Percentiles rank a stretch among this genome's conserved stretches.
These are phyloP conservation scores for Oxyscelio sp. DNA, from an alignment of 2,888 invertebrate genomes.

Conservation along the genomic window DNA sequence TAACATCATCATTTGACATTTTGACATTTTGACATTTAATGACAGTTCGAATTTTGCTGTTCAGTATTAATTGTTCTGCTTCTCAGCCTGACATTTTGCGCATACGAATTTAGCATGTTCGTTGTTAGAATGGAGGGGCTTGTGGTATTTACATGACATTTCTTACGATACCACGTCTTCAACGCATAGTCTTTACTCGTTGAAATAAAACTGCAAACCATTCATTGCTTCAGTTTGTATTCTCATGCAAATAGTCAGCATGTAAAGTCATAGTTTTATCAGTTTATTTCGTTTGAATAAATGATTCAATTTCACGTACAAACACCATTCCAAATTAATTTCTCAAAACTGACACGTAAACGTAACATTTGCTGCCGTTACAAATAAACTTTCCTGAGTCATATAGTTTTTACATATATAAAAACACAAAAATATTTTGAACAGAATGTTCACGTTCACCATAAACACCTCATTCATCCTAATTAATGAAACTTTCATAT, in stretches of 20 bases:
- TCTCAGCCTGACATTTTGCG: conserved; percentile 54
- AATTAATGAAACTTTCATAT: conserved; percentile 57
- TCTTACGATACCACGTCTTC: conserved; percentile 26
- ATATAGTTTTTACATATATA: no score
- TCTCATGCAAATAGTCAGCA: no score
- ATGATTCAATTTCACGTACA: no score
- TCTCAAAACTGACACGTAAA: no score
- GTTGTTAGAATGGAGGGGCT: conserved; percentile 34
- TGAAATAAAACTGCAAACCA: conserved; percentile 9
- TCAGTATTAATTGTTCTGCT: conserved; percentile 53
- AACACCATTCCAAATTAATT: no score
- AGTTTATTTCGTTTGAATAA: no score
- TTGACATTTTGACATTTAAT: conserved; percentile 46
- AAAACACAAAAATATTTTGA: no score
- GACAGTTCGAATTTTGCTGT: conserved; percentile 39
- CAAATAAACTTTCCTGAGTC: no score
- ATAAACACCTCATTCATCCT: conserved; percentile 40
- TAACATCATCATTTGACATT: no score
- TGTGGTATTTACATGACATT: conserved; percentile 69
- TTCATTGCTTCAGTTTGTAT: neutral
- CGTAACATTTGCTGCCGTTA: no score
- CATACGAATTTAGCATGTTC: conserved; percentile 40
- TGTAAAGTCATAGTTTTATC: neutral
- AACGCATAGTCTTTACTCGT: conserved; percentile 24
- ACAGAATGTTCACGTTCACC: conserved; percentile 30